Conservation (phyloP, 2,888 invertebrate genomes). For the Criorhina ranunculi region DNA sequence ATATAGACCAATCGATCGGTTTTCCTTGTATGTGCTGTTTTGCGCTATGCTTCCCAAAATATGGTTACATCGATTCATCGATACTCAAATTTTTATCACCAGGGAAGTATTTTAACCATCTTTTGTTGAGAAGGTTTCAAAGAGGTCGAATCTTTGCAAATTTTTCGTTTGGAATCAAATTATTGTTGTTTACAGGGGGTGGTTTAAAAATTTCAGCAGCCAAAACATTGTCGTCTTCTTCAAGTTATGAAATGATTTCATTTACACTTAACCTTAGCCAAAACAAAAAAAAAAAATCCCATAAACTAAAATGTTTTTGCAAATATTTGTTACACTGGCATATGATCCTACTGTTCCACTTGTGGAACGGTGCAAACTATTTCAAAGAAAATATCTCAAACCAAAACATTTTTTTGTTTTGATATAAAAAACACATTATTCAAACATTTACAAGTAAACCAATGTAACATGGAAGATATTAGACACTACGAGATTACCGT, state of each 20-base stretch:
- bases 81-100: too few relatives aligned
- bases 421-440: not conserved
- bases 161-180: slow-evolving; percentile 13
- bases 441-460: not conserved
- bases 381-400: not conserved
- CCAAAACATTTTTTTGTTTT: not conserved
- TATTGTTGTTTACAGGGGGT: not conserved
- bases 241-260: slow-evolving; percentile 5
- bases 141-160: too few relatives aligned
- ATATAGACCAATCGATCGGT: too few relatives aligned
- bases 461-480: not conserved
- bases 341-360: too few relatives aligned
- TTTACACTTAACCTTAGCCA: not conserved
- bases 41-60: slow-evolving; percentile 6
- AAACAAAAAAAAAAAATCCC: not conserved
- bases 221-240: slow-evolving; percentile 9
- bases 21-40: too few relatives aligned
- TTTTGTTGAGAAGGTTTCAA: too few relatives aligned
- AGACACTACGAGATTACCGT: too few relatives aligned
- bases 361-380: too few relatives aligned
- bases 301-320: too few relatives aligned
- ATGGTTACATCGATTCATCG: slow-evolving; percentile 1
- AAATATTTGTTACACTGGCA: too few relatives aligned
- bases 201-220: slow-evolving; percentile 9
- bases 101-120: not conserved